Evolutionary conservation across 2,797 vertebrate genomes (phyloP).

Genomic region (Argya squamiceps): DNA sequence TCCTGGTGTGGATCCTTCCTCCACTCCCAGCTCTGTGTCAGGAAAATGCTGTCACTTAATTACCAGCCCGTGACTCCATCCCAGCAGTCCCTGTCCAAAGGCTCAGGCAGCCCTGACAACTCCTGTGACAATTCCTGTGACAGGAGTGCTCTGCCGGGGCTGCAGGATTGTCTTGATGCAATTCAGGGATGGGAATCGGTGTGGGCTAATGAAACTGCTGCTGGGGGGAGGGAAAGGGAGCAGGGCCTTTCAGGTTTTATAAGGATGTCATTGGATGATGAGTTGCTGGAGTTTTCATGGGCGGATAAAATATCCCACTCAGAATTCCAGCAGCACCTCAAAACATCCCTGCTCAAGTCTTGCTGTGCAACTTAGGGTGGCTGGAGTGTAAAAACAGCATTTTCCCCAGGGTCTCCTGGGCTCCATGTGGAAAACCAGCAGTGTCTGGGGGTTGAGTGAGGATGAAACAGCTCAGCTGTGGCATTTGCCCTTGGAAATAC

Average conservation of each 20-base stretch:
- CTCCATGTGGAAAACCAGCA: background rate
- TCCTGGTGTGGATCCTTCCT: background rate
- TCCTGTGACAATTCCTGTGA: background rate
- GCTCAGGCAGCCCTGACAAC: background rate
- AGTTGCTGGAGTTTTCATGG: background rate
- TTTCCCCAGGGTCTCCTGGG: background rate
- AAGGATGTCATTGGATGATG: background rate
- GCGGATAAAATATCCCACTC: background rate
- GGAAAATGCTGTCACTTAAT: background rate
- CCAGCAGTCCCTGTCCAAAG: background rate
- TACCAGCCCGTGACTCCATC: background rate
- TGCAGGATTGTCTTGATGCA: background rate
- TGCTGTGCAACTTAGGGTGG: background rate
- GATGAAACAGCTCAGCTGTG: background rate
- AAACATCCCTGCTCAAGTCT: background rate
- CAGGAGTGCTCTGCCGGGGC: background rate
- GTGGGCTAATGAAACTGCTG: background rate
- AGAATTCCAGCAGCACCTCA: background rate
- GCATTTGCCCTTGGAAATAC: background rate
- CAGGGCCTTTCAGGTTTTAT: accelerated
- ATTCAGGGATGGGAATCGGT: background rate
- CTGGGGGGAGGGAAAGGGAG: background rate
- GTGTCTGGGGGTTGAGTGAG: background rate
- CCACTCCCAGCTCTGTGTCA: background rate
- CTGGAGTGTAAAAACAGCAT: background rate